phyloP scores from a whole-genome alignment of 2,113 vertebrate species.

The Piaya cayana region DNA sequence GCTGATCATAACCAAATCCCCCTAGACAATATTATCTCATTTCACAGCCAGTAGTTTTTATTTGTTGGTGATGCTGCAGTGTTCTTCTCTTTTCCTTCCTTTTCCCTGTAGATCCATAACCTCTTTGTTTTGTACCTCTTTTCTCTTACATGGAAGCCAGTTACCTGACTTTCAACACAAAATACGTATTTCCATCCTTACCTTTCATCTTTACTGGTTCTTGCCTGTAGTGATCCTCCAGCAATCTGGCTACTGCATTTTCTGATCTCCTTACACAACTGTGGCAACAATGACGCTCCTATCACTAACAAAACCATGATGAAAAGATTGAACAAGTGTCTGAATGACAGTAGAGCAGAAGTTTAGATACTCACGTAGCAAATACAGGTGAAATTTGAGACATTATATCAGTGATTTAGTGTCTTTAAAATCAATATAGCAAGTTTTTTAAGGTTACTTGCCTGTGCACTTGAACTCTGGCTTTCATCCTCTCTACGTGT shows the following conservation, averaged over 20 bases:
- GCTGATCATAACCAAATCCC: background rate
- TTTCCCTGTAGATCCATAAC: conserved; percentile 10
- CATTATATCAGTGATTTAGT: background rate
- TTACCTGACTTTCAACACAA: background rate
- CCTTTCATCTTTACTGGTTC: background rate
- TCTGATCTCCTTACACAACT: background rate
- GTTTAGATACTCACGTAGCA: background rate
- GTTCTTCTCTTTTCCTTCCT: background rate
- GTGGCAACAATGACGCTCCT: background rate
- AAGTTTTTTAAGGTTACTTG: conserved; percentile 3
- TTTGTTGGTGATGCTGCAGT: background rate
- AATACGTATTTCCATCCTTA: background rate
- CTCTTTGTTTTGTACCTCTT: background rate
- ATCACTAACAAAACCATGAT: background rate
- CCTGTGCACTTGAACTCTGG: background rate
- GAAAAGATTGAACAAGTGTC: background rate
- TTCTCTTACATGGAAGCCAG: background rate
- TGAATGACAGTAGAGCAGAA: background rate
- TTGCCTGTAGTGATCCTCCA: background rate
- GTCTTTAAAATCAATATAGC: background rate
- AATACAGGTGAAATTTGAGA: background rate
- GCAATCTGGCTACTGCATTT: background rate
- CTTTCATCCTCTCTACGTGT: background rate
- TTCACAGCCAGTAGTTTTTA: conserved; percentile 24
- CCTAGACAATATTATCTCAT: background rate